phyloP scores from a whole-genome alignment of 2,113 vertebrate genomes.

The Hiodon alosoides region DNA sequence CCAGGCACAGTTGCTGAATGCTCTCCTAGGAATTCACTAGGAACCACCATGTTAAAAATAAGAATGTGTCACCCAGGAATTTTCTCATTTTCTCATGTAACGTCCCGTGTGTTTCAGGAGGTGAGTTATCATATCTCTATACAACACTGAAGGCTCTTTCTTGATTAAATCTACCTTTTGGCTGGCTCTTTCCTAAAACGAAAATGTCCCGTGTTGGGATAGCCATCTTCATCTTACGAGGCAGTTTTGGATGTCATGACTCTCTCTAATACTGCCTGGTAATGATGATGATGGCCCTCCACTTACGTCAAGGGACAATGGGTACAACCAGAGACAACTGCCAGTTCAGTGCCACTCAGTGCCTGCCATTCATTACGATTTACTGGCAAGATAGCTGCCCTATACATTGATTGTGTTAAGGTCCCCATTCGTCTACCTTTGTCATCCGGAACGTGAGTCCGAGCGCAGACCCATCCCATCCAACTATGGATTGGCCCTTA shows the following conservation, averaged over 20 bases:
- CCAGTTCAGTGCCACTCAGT: too few species aligned
- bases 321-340: too few species aligned
- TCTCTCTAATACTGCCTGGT: constrained; percentile 92
- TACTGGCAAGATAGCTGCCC: too few species aligned
- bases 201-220: constrained; percentile 42
- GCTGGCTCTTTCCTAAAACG: neutral
- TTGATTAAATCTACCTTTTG: neutral
- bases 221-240: constrained; percentile 80
- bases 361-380: too few species aligned
- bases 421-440: neutral
- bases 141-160: neutral
- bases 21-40: too few species aligned
- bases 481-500: constrained; percentile 37
- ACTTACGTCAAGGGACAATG: constrained; percentile 40
- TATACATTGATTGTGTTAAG: too few species aligned
- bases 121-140: neutral
- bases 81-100: too few species aligned
- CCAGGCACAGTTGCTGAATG: too few species aligned
- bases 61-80: too few species aligned
- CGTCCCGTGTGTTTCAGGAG: neutral
- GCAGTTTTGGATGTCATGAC: constrained; percentile 82
- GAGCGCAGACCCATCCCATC: neutral
- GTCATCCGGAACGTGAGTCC: neutral
- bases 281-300: constrained; percentile 80
- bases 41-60: too few species aligned